Base-by-base conservation (phyloP, 2,113 vertebrate species). In the Sylvietta virens region DNA sequence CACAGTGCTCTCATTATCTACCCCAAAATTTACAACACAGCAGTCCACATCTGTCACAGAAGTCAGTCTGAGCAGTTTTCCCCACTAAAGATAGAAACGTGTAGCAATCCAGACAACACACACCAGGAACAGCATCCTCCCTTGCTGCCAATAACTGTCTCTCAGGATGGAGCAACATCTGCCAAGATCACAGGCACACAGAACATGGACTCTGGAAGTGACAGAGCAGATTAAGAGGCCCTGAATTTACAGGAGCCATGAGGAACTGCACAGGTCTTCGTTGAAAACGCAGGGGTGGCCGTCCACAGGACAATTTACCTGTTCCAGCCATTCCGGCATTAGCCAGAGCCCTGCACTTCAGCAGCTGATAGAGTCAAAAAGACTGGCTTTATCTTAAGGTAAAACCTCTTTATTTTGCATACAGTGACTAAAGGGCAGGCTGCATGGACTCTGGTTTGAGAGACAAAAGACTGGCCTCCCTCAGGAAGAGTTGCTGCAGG, bases 121-220 rank as follows among this genome's bases (percentile, higher is more conserved):
- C 21, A 37, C 35, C 27, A 85, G 9, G 27, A 81, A n/a, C 13
- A 11, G 50, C 1, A 0, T 39, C 39, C 26, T 71, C 28, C 37
- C 48, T 19, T 76, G 31, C 1, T 2, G 2, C 10, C 54, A 66
- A 19, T 48, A 24, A 81, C 3, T 45, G 37, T 26, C 19, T 9
- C 35, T 71, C 40, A 67, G 30, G 76, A 51, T 0, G 0, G 22
- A 66, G 50, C 22, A n/a, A n/a, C 0, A 0, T 22, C 60, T 61
- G 21, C 23, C 17, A 14, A 53, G 33, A 78, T 31, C 45, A 65
- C 26, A 72, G 30, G 39, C 28, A 37, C 0, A 24, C 13, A 28
- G 42, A 48, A 47, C 28, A 39, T 13, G 6, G 42, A 33, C 64
- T 50, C 39, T 48, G 35, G 27, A 61, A 69, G 35, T 15, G 26